These are phyloP conservation scores for Phalacrocorax carbo DNA, from an alignment of 2,113 vertebrate species.

Conservation along the genomic window DNA sequence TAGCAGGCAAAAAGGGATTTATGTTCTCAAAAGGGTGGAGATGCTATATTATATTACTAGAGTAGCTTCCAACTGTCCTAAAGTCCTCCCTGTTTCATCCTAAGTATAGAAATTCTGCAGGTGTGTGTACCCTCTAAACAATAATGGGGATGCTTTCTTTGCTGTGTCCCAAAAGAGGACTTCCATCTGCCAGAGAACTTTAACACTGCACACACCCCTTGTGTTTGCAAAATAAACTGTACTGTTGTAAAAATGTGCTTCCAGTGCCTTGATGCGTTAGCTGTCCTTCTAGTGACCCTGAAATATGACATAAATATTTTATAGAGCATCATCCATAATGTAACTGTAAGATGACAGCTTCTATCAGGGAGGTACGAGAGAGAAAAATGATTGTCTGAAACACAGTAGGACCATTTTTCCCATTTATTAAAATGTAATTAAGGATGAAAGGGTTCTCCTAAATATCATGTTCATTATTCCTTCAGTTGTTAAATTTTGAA, in stretches of 20 bases:
- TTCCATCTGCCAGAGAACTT: not conserved
- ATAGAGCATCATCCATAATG: not conserved
- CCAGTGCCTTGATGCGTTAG: not conserved
- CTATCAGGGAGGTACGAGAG: not conserved
- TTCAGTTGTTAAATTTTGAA: not conserved
- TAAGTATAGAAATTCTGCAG: not conserved
- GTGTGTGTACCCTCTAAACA: not conserved
- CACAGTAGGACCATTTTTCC: not conserved
- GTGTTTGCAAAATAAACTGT: not conserved
- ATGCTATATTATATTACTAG: not conserved
- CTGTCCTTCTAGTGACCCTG: slow-evolving; percentile 22
- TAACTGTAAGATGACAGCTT: not conserved
- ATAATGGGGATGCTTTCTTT: not conserved
- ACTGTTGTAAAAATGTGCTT: not conserved
- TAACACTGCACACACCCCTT: not conserved
- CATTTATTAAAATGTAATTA: not conserved
- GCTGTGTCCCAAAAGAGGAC: not conserved
- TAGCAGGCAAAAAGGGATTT: not conserved
- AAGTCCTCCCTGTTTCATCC: not conserved
- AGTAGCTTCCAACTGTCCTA: not conserved
- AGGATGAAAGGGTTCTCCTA: not conserved
- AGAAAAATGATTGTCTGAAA: not conserved
- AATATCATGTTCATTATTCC: not conserved
- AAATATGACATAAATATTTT: slow-evolving; percentile 40
- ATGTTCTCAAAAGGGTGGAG: not conserved